These are phyloP conservation scores for Larimichthys polyactis DNA, from an alignment of 2,113 vertebrate species.

Conservation along the genomic window DNA sequence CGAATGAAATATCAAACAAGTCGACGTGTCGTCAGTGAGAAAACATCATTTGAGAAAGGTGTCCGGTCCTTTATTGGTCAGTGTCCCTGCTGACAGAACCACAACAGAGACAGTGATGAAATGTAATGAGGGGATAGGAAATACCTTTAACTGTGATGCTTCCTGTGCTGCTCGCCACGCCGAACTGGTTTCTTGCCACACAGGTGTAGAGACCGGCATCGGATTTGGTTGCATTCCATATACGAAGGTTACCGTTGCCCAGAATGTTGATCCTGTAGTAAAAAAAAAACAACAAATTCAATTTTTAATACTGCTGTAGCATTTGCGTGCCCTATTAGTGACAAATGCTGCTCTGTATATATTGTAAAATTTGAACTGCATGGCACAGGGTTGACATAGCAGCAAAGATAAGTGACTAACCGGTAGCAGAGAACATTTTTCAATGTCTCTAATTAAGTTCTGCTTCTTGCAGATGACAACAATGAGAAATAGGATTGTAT, in stretches of 20 bases:
- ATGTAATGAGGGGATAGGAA: slow-evolving; percentile 28
- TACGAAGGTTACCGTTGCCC: slow-evolving; percentile 92
- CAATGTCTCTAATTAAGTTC: slow-evolving; percentile 53
- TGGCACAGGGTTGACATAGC: background rate
- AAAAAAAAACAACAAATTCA: slow-evolving; percentile 49
- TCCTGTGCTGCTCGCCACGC: slow-evolving; percentile 93
- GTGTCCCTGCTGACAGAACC: slow-evolving; percentile 12
- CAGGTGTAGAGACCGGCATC: slow-evolving; percentile 94
- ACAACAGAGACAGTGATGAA: slow-evolving; percentile 25
- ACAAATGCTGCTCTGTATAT: background rate
- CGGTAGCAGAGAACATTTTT: slow-evolving; percentile 23
- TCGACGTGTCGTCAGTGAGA: background rate
- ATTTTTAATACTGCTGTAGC: background rate
- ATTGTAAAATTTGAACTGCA: background rate
- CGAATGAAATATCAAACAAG: slow-evolving; percentile 40
- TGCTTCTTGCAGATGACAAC: slow-evolving; percentile 43
- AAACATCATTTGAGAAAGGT: slow-evolving; percentile 36
- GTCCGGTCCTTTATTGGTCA: slow-evolving; percentile 1
- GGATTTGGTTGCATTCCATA: slow-evolving; percentile 90
- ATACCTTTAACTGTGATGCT: slow-evolving; percentile 95
- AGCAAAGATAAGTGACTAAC: slow-evolving; percentile 28
- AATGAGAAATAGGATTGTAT: slow-evolving; percentile 43
- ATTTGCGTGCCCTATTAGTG: background rate
- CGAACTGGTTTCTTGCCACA: slow-evolving; percentile 94
- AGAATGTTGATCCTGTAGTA: slow-evolving; percentile 87